A percentile compares a stretch with the other conserved stretches of the same genome.
Conservation (phyloP, 2,888 invertebrate species). For the Aproaerema taeniolella region DNA sequence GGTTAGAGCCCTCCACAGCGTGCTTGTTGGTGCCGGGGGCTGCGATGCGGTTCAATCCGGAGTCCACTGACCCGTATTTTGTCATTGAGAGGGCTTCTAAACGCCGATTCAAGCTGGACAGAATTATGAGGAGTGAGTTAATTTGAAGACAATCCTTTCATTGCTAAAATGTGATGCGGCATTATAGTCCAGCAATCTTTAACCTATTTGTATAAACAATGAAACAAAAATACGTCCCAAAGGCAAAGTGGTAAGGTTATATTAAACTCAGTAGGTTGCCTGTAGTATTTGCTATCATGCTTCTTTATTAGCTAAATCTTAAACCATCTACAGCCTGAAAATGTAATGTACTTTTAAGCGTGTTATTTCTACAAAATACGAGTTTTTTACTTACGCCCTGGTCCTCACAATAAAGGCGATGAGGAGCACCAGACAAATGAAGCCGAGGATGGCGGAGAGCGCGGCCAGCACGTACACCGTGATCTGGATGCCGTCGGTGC, state of each 20-base stretch:
- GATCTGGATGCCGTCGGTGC: constrained; percentile 43
- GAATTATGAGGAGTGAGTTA: background rate
- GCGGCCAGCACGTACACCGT: constrained; percentile 74
- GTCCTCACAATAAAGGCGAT: constrained; percentile 75
- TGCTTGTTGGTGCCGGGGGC: constrained; percentile 84
- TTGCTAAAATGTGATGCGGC: background rate
- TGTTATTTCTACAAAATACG: no score
- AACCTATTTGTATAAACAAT: no score
- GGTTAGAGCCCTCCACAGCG: constrained; percentile 83
- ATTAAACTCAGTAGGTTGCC: no score
- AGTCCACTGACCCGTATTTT: constrained; percentile 80
- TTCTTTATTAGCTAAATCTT: no score
- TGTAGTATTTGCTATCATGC: no score
- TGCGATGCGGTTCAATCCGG: constrained; percentile 74
- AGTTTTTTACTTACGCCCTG: constrained; percentile 63
- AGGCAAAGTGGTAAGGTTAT: no score
- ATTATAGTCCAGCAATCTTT: no score
- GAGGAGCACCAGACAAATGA: constrained; percentile 63
- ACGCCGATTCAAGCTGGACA: constrained; percentile 73
- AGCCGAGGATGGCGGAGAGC: constrained; percentile 67
- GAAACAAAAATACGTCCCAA: no score
- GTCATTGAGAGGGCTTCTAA: constrained; percentile 80
- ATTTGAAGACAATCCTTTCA: background rate
- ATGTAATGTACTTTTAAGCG: no score
- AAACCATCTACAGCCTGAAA: no score